Evolutionary conservation across 1,140 invertebrate genomes (phyloP).

Genomic region (Ptiloglossa arizonensis): DNA sequence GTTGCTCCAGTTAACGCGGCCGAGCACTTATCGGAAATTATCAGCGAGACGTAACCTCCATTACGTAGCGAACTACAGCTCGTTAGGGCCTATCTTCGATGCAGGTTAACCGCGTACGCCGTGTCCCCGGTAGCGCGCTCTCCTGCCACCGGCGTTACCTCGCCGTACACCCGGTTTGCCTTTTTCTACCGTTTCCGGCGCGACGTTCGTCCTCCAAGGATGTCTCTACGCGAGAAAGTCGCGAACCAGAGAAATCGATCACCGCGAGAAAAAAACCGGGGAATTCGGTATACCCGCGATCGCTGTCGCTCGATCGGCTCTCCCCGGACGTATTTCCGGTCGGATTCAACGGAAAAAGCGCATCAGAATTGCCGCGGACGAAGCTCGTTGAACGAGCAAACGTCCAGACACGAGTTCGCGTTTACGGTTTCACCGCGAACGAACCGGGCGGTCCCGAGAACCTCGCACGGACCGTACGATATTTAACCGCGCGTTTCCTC

Average conservation of each 20-base stretch:
- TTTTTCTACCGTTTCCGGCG: too few species aligned
- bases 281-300: too few species aligned
- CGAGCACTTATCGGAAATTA: conserved; percentile 80
- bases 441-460: not conserved
- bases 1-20: conserved; percentile 76
- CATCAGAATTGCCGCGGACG: conserved; percentile 29
- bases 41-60: conserved; percentile 77
- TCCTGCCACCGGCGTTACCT: not conserved
- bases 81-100: conserved; percentile 72
- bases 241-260: conserved; percentile 24
- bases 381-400: conserved; percentile 27
- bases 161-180: not conserved
- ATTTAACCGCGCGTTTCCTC: conserved; percentile 32
- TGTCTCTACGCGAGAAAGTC: conserved; percentile 22
- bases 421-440: conserved; percentile 43
- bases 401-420: conserved; percentile 29
- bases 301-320: too few species aligned
- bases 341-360: not conserved
- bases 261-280: not conserved
- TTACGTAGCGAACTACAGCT: conserved; percentile 69
- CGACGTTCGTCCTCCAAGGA: conserved; percentile 2
- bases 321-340: not conserved
- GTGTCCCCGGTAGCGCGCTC: not conserved
- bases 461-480: conserved; percentile 36
- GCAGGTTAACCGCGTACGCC: conserved; percentile 61